Conservation (phyloP, 2,888 invertebrate genomes). For the Spicauda simplicius region DNA sequence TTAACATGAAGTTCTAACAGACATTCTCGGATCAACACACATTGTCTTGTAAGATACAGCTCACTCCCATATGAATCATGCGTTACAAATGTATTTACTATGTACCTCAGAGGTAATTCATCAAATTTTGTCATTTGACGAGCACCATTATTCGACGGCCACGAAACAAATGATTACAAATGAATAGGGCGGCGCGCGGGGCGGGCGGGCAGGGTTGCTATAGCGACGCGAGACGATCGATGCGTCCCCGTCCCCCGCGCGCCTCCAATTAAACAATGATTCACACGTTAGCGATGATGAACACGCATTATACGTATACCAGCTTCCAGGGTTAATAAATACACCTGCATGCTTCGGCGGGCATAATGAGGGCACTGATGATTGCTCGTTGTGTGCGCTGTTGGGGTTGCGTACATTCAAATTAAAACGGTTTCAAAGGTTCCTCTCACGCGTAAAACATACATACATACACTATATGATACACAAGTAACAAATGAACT, state of each 20-base stretch:
- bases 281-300: slow-evolving; percentile 73
- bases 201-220: slow-evolving; percentile 61
- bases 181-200: slow-evolving; percentile 66
- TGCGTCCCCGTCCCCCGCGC: slow-evolving; percentile 56
- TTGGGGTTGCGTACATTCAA: background rate
- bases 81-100: background rate
- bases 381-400: background rate
- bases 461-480: no score
- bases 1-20: no score
- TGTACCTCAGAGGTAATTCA: slow-evolving; percentile 57
- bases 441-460: no score
- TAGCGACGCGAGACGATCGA: slow-evolving; percentile 81
- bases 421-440: no score
- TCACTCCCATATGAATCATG: background rate
- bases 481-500: no score
- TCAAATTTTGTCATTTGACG: slow-evolving; percentile 76
- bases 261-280: slow-evolving; percentile 81
- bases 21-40: background rate
- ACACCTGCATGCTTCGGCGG: slow-evolving; percentile 38
- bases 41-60: background rate
- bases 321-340: slow-evolving; percentile 44
- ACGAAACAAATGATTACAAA: slow-evolving; percentile 85
- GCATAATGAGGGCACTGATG: slow-evolving; percentile 16
- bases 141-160: slow-evolving; percentile 75
- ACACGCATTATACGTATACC: slow-evolving; percentile 56